Evolutionary conservation across 2,113 vertebrate genomes (phyloP).

Genomic region (Pachyramphus minor): DNA sequence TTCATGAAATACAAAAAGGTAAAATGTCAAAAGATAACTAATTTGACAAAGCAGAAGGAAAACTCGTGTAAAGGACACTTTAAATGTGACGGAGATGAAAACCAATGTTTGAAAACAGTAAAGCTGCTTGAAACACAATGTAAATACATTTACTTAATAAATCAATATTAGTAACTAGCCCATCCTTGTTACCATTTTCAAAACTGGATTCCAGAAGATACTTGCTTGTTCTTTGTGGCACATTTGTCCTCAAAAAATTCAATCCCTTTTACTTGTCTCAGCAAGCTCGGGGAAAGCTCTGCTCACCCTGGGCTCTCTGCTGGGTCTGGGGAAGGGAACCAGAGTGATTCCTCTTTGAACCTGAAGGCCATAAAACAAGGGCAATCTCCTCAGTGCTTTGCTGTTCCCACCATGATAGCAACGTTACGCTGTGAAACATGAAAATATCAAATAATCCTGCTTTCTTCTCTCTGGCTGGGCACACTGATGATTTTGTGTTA

Average conservation of each 20-base stretch:
- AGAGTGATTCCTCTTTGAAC: neutral
- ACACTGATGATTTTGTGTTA: neutral
- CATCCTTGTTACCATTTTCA: neutral
- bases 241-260: neutral
- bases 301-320: neutral
- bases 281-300: neutral
- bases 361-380: neutral
- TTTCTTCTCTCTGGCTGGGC: neutral
- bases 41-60: neutral
- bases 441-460: neutral
- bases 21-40: neutral
- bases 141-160: neutral
- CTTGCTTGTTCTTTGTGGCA: accelerated
- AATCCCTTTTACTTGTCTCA: neutral
- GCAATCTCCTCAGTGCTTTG: neutral
- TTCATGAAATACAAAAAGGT: neutral
- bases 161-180: neutral
- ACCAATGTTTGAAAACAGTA: neutral
- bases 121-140: neutral
- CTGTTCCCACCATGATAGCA: neutral
- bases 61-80: neutral
- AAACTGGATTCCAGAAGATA: neutral
- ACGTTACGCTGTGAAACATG: neutral
- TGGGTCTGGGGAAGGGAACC: neutral
- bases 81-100: neutral